Evolutionary conservation across 2,888 invertebrate genomes (phyloP), one percentile per base, ranked within the genome.

Genomic region (Microplitis manilae): DNA sequence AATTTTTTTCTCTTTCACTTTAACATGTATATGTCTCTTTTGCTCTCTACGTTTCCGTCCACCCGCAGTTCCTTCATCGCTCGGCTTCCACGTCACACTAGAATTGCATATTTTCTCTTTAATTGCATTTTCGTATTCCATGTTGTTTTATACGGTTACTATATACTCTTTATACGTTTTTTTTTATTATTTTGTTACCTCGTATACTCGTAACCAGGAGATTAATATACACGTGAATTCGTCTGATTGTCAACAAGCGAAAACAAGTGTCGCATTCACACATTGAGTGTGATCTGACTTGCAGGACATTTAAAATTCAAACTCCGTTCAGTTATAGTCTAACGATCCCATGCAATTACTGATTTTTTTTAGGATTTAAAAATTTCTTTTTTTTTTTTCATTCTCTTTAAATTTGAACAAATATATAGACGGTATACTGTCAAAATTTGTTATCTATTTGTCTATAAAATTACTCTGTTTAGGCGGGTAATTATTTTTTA

Each of bases 111-210:
- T 88, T 87, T 88, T 84, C 85, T 83, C 85, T 85, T 88, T 90
- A 90, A 90, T 90, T 90, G 90, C 89, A 88, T 88, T 88, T 87
- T 85, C 87, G 86, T 85, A 88, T 87, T 87, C 87, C 82, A 60
- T 67, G 73, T 79, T 81, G 79, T 79, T 79, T 81, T 68, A 65
- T 65, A 74, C 69, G 7, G 71, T 69, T 76, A 79, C 68, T 65
- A 41, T 62, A 39, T 77, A 61, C 39, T 15, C 20, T 60, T n/a
- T 71, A 30, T 61, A 13, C 59, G 5, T 41, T 17, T 68, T 68
- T 75, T 80, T 76, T 76, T 76, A 72, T 75, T 76, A 50, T 75
- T 38, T 75, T 78, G 75, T 72, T 73, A 78, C 67, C 76, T 62
- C 75, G 65, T 50, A 69, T 65, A 61, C 75, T 62, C 75, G 60